phyloP scores from a whole-genome alignment of 2,113 vertebrate species.

The Craseonycteris thonglongyai region DNA sequence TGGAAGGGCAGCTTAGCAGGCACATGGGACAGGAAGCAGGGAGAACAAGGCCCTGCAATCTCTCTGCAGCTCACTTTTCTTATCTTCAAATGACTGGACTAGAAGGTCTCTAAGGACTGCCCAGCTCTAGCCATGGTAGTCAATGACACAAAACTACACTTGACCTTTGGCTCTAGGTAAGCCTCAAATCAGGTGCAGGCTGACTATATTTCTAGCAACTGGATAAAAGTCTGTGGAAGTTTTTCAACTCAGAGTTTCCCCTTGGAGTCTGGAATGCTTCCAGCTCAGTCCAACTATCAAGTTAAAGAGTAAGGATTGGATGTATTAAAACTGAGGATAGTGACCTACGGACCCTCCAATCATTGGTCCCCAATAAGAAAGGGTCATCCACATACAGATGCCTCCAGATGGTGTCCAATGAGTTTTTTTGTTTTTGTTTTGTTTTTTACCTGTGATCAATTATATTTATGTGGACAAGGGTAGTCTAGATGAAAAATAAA shows the following conservation, averaged over 20 bases:
- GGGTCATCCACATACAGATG: not conserved
- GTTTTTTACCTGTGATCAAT: not conserved
- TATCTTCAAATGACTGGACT: not conserved
- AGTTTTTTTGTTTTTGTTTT: too few species aligned
- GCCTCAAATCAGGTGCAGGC: not conserved
- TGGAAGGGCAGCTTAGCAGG: not conserved
- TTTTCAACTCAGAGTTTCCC: not conserved
- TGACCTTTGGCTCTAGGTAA: not conserved
- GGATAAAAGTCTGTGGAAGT: not conserved
- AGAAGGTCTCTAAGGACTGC: not conserved
- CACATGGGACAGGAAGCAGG: rapidly evolving
- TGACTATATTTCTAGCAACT: not conserved
- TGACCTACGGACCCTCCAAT: not conserved
- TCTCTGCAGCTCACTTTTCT: not conserved
- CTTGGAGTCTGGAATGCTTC: not conserved
- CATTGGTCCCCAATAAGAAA: not conserved
- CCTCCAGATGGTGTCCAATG: not conserved
- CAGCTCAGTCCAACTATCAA: not conserved
- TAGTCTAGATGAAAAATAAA: not conserved
- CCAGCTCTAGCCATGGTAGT: not conserved
- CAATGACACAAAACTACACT: not conserved
- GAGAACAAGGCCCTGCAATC: not conserved
- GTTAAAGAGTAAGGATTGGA: not conserved
- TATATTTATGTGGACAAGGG: not conserved
- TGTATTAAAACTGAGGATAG: not conserved